phyloP scores from a whole-genome alignment of 2,888 invertebrate genomes.

The Pherbina coryleti region DNA sequence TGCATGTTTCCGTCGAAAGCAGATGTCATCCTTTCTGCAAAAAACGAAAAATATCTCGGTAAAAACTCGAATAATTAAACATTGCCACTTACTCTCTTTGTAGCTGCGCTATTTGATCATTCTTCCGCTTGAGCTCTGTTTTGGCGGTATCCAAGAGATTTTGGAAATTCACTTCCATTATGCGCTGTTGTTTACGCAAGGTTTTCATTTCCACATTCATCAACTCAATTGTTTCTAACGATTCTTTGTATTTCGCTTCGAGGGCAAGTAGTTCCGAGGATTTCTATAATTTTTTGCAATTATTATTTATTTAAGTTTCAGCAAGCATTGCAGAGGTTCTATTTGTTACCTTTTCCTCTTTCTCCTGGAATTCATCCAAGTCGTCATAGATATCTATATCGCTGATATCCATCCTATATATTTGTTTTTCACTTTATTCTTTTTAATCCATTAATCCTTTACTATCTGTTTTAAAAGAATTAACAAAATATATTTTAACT shows the following conservation, averaged over 20 bases:
- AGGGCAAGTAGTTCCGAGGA: slow-evolving; percentile 56
- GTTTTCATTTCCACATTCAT: slow-evolving; percentile 55
- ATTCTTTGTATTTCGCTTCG: slow-evolving; percentile 55
- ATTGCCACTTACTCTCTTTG: slow-evolving; percentile 61
- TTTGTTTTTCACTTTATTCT: background rate
- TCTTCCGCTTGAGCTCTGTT: slow-evolving; percentile 63
- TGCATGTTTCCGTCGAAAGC: slow-evolving; percentile 59
- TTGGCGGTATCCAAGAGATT: slow-evolving; percentile 64
- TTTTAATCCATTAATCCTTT: background rate
- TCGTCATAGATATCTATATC: slow-evolving; percentile 63
- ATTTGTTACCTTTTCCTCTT: slow-evolving; percentile 57
- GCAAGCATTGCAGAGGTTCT: background rate
- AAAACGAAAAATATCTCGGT: background rate
- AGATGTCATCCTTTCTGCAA: slow-evolving; percentile 63
- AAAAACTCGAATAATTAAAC: background rate
- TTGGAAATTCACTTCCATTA: slow-evolving; percentile 61
- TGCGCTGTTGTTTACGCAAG: slow-evolving; percentile 57
- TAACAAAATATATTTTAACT: too few species aligned
- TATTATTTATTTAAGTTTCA: background rate
- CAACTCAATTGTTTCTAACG: slow-evolving; percentile 52
- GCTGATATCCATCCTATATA: slow-evolving; percentile 47
- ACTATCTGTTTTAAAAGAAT: background rate
- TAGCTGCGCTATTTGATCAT: slow-evolving; percentile 57
- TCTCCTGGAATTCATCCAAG: slow-evolving; percentile 62
- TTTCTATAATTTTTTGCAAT: slow-evolving; percentile 54